Evolutionary conservation across 2,113 vertebrate genomes (phyloP), one percentile per base, ranked within the genome.

Genomic region (Phyllostomus hastatus): DNA sequence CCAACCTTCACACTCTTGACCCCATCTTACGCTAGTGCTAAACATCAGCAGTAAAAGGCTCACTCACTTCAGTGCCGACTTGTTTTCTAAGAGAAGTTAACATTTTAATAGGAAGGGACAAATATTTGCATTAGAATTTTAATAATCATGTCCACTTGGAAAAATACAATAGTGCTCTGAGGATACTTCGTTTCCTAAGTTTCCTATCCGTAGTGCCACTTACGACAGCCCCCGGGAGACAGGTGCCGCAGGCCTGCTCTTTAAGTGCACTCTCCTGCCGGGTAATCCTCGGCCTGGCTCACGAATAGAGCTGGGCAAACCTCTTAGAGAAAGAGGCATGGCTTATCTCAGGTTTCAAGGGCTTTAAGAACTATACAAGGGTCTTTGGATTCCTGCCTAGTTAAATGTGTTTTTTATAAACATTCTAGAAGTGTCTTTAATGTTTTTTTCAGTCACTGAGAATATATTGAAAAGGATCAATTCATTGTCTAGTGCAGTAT

Each of bases 321-420:
- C 72, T 93, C 28, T 64, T 84, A 35, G 2, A 83, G n/a, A 88
- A 86, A 83, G 69, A 82, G 11, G 20, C 78, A 93, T 70, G 59
- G 5, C 26, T 94, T 79, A 76, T 64, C 15, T 88, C 26, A 69
- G n/a, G 35, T 87, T 61, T 80, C 88, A 83, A 96, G 70, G 57
- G 16, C 33, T 88, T 90, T 90, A 80, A 26, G 38, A 94, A 94
- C 90, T 14, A n/a, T 26, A 61, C 35, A 96, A 83, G 57, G 1
- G 46, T 9, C 72, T 96, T 92, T 90, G 57, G 50, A 61, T 22
- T 70, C 4, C 33, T 85, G 20, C 9, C 43, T 82, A 16, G 50
- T 73, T 67, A 86, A 76, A 35, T 75, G 76, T 46, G 15, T 67
- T 81, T 92, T 95, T 92, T 66, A 88, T 52, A 81, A 96, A 84